These are phyloP conservation scores for Tangara arthus DNA, from an alignment of 2,797 vertebrate species.

Conservation along the genomic window DNA sequence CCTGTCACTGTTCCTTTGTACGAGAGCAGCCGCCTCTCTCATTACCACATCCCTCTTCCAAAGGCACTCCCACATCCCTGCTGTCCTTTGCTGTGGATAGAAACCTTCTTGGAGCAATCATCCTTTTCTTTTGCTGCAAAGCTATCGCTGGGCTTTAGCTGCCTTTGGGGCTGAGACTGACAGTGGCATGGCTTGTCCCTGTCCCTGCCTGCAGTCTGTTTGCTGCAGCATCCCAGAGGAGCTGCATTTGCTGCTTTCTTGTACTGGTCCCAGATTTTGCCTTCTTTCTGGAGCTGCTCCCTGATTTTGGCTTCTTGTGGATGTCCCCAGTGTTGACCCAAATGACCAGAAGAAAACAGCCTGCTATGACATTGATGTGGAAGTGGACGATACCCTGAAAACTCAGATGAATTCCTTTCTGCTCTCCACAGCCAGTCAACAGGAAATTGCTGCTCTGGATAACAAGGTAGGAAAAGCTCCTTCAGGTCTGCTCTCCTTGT, in stretches of 20 bases:
- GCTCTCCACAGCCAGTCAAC: constrained; percentile 96
- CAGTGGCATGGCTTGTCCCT: not conserved
- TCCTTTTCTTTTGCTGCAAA: not conserved
- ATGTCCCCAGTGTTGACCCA: constrained; percentile 87
- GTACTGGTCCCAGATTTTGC: not conserved
- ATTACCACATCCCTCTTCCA: not conserved
- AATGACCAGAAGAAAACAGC: constrained; percentile 99
- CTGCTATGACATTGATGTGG: constrained; percentile 98
- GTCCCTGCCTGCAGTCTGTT: not conserved
- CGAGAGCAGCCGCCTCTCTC: not conserved
- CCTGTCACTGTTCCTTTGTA: not conserved
- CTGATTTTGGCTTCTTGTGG: not conserved
- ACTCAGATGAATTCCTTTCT: constrained; percentile 99
- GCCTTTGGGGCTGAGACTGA: not conserved
- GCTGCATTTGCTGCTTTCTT: not conserved
- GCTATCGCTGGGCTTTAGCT: not conserved
- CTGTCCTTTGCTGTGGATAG: not conserved
- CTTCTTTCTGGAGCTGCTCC: not conserved
- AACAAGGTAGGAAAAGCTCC: constrained; percentile 85
- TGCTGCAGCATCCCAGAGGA: not conserved
- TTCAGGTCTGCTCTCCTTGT: not conserved
- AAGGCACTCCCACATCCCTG: not conserved
- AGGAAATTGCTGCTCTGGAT: constrained; percentile 97
- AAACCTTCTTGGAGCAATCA: not conserved
- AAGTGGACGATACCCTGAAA: constrained; percentile 97